Conservation (phyloP, 1,140 invertebrate genomes). For the Sweltsa coloradensis region DNA sequence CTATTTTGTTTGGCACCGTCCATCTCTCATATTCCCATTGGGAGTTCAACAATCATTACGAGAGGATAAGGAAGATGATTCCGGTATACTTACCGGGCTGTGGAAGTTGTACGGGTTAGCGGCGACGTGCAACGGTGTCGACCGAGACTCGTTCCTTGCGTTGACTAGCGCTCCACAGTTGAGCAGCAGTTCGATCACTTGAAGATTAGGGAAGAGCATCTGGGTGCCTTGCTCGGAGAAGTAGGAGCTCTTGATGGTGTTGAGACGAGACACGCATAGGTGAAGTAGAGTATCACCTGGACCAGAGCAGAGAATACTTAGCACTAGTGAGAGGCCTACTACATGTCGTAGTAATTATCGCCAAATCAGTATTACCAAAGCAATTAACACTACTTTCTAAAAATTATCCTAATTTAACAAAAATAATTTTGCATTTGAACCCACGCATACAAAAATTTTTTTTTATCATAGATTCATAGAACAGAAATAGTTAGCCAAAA, state of each 20-base stretch:
- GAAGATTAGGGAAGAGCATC: conserved; percentile 58
- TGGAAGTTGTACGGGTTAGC: conserved; percentile 59
- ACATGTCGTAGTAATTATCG: too few species aligned
- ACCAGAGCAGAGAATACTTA: conserved; percentile 53
- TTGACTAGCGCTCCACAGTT: conserved; percentile 63
- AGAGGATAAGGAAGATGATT: background rate
- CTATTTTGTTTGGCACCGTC: too few species aligned
- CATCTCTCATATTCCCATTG: too few species aligned
- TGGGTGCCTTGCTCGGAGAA: conserved; percentile 52
- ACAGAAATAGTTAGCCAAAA: too few species aligned
- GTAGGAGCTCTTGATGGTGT: conserved; percentile 65
- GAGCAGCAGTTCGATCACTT: conserved; percentile 55
- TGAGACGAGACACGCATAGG: conserved; percentile 62
- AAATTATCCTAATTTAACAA: too few species aligned
- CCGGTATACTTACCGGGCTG: conserved; percentile 48
- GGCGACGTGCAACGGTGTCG: conserved; percentile 65
- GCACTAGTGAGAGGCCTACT: too few species aligned
- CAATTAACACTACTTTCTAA: too few species aligned
- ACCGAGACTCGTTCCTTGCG: conserved; percentile 58
- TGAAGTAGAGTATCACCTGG: conserved; percentile 68
- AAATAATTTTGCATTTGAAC: too few species aligned
- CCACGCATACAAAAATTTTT: too few species aligned
- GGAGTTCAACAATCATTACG: background rate
- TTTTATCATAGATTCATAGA: too few species aligned
- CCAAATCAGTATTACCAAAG: too few species aligned